Evolutionary conservation across 2,113 vertebrate species (phyloP), one percentile per base, ranked within the genome.

Genomic region (Polypterus bichir): DNA sequence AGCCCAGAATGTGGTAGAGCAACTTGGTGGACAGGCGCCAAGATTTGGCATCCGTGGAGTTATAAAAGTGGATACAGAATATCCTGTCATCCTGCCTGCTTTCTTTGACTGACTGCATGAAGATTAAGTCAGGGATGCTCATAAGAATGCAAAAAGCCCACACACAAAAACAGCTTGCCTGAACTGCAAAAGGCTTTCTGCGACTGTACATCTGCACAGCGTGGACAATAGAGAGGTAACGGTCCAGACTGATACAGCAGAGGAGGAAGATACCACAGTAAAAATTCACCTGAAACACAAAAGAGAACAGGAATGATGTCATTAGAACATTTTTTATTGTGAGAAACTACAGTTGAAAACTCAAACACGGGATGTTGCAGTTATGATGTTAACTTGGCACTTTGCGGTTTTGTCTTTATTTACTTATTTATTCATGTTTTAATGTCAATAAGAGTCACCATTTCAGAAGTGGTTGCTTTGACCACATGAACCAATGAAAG

Each of bases 201-300:
- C 83, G 77, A 6, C 85, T 88, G 80, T 90, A 92, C 78, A 92
- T 87, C 63, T 90, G 89, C 7, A 89, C 83, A 2, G 90, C 90
- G 0, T 90, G 87, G 11, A 93, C 87, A 0, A 94, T 90, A 63
- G 84, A 91, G 64, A 93, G 61, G 78, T 93, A 95, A 9, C 92
- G 85, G 63, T 95, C 90, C 4, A 91, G 68, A 64, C 92, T 93
- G 77, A 95, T 92, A 76, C 91, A 92, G 57, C 81, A 86, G 63
- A 95, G 79, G 63, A 95, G 83, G 51, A 92, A 88, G 70, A 88
- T 92, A 9, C 91, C 86, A 11, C 91, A 80, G n/a, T 90, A 91
- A 77, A 92, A 92, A 73, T 92, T 95, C 65, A 92, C 74, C 85
- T 88, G 67, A 44, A 7, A 46, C 49, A 47, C 61, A 46, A 49